Base-by-base conservation (phyloP, 2,113 vertebrate species). In the Corythaixoides concolor region DNA sequence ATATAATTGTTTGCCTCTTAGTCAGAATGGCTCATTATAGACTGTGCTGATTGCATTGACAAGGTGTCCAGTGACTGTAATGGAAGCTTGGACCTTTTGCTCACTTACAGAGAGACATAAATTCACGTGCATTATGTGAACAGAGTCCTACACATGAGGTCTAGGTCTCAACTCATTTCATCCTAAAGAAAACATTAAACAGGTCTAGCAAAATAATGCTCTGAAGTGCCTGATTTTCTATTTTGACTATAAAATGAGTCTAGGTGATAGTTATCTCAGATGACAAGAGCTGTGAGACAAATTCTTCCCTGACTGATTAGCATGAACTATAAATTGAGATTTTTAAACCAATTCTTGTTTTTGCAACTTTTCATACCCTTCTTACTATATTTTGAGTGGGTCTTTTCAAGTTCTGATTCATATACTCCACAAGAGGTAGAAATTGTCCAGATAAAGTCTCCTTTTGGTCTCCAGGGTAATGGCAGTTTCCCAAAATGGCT, bases 381-480 rank as follows among this genome's bases (percentile, higher is more conserved):
- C 39, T 72, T 85, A 47, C 24, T 53, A 7, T 41, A 69, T 62
- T 87, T 89, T 93, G 43, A 55, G 20, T 23, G 35, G 8, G 2
- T 17, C 43, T 82, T 47, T 43, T 94, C 58, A 85, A 80, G 30
- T 85, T 95, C 76, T 87, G 43, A 66, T 75, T 94, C 37, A 59
- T 62, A 66, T 21, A 72, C 18, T 69, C 26, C 28, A 45, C n/a
- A 70, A 75, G 66, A 60, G 22, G n/a, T 69, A 80, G 63, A 89
- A 96, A 92, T 87, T 87, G 52, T 67, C n/a, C 67, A 80, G 41
- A 69, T 82, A 72, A 82, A 83, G 56, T 75, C 70, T 92, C 20
- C 39, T 63, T 89, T 95, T 91, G 60, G 94, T 97, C 95, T 96
- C 96, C 96, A 89, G 49, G 95, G 97, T 73, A 96, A 97, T 94